Percentiles rank a stretch among this genome's conserved stretches.
These are phyloP conservation scores for Lamellibrachia columna DNA, from an alignment of 2,888 invertebrate genomes.

Conservation along the genomic window DNA sequence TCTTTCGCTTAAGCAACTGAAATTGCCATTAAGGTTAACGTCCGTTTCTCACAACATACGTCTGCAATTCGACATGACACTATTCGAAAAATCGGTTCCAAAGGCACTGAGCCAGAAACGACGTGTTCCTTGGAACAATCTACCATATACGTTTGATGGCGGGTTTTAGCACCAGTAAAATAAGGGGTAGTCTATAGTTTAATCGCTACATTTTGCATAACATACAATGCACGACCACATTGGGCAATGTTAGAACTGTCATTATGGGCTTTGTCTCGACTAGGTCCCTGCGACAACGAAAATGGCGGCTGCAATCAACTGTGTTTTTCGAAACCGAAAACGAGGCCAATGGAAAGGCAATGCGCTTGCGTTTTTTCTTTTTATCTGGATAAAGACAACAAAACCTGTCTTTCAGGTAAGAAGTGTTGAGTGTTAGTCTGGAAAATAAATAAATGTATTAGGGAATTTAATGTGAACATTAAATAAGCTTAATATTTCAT, in stretches of 20 bases:
- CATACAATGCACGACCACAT: neutral
- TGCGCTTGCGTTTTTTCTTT: neutral
- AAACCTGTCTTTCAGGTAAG: neutral
- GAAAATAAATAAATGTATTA: neutral
- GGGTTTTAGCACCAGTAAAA: too few relatives aligned
- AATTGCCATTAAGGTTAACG: too few relatives aligned
- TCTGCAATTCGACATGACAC: too few relatives aligned
- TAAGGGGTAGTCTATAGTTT: neutral
- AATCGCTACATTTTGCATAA: neutral
- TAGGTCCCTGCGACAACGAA: neutral
- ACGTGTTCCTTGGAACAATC: too few relatives aligned
- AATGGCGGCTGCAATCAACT: neutral
- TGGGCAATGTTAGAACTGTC: neutral
- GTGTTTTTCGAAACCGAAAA: neutral
- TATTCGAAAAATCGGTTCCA: too few relatives aligned
- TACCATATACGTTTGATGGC: too few relatives aligned
- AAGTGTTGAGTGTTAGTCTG: neutral
- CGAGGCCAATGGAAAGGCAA: neutral
- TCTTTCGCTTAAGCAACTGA: too few relatives aligned
- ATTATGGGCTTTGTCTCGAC: neutral
- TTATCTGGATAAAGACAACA: conserved; percentile 9
- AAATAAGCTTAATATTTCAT: neutral
- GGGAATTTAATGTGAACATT: neutral
- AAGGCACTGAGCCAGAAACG: too few relatives aligned
- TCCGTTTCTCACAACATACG: too few relatives aligned